Evolutionary conservation across 2,113 vertebrate species (phyloP).

Genomic region (Chlorocebus sabaeus): DNA sequence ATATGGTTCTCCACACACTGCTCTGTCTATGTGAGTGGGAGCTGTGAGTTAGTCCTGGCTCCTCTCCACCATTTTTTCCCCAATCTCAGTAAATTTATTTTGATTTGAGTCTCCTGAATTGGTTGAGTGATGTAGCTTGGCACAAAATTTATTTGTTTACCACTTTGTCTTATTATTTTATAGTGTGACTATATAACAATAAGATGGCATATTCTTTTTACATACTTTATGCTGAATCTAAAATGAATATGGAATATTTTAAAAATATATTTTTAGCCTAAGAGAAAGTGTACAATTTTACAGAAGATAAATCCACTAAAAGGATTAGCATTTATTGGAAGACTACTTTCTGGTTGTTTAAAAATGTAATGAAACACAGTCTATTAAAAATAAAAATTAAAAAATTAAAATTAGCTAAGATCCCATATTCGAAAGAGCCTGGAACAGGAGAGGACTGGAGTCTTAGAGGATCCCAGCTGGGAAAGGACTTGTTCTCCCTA

Average conservation of each 20-base stretch:
- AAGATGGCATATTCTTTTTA: not conserved
- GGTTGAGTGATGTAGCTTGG: not conserved
- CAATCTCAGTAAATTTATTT: not conserved
- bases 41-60: too few relatives aligned
- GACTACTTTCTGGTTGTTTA: not conserved
- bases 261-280: not conserved
- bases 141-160: not conserved
- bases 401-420: not conserved
- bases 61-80: too few relatives aligned
- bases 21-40: too few relatives aligned
- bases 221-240: not conserved
- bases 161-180: not conserved
- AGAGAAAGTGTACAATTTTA: not conserved
- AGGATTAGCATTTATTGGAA: not conserved
- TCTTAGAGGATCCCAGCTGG: not conserved
- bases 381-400: not conserved
- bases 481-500: not conserved
- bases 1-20: too few relatives aligned
- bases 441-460: not conserved
- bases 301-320: not conserved
- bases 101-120: not conserved
- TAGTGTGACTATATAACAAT: not conserved
- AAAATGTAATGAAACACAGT: not conserved
- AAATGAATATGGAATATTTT: not conserved
- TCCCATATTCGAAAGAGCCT: not conserved